A percentile compares a stretch with the other conserved stretches of the same genome.
Conservation (phyloP, 2,113 vertebrate genomes). For the Phyllostomus discolor region DNA sequence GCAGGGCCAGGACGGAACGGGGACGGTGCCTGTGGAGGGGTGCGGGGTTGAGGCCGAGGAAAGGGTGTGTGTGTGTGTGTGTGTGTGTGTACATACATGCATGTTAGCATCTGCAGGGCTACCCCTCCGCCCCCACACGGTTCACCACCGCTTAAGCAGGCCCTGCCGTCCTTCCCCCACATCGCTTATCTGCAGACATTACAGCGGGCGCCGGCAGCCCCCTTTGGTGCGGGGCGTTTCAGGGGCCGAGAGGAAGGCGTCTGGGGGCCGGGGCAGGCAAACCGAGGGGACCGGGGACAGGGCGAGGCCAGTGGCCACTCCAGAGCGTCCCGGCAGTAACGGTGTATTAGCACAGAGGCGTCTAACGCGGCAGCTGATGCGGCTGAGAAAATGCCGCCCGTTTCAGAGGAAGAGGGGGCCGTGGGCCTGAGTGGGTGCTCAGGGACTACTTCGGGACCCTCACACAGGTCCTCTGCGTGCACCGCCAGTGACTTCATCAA, state of each 20-base stretch:
- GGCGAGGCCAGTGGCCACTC: background rate
- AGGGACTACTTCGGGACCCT: background rate
- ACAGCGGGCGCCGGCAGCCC: too few relatives aligned
- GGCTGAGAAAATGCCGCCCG: background rate
- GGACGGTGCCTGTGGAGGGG: background rate
- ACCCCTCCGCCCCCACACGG: background rate
- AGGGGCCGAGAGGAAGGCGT: background rate
- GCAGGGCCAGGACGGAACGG: background rate
- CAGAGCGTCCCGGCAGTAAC: background rate
- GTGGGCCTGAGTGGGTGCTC: background rate
- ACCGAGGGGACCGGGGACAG: background rate
- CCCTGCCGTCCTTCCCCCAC: background rate
- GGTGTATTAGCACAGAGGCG: background rate
- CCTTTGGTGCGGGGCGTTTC: background rate
- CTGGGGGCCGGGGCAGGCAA: background rate
- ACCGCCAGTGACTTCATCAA: background rate
- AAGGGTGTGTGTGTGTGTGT: background rate
- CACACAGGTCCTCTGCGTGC: background rate
- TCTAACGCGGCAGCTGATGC: background rate
- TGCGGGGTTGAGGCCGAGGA: accelerated
- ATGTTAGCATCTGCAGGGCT: background rate
- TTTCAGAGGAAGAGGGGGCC: background rate
- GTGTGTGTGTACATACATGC: background rate
- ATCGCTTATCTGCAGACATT: background rate
- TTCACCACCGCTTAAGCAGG: background rate